phyloP scores from a whole-genome alignment of 2,797 vertebrate genomes.

The Poecilia gillii region DNA sequence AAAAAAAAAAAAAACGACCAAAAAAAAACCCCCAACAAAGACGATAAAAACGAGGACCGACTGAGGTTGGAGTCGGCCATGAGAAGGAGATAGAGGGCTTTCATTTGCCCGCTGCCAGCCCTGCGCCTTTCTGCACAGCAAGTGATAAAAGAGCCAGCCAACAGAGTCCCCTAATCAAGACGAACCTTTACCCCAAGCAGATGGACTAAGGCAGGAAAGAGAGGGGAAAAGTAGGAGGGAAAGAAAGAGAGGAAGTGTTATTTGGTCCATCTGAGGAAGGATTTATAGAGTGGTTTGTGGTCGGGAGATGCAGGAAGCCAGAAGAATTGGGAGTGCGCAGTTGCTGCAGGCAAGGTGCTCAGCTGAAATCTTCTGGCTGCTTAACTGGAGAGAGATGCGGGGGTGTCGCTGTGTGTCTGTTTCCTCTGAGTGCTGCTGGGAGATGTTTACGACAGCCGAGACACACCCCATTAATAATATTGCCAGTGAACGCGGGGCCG shows the following conservation, averaged over 20 bases:
- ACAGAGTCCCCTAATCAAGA: conserved; percentile 79
- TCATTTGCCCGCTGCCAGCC: conserved; percentile 78
- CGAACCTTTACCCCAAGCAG: conserved; percentile 75
- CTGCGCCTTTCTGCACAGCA: conserved; percentile 71
- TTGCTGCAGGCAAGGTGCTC: conserved; percentile 41
- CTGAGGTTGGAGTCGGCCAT: conserved; percentile 54
- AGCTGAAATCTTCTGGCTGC: conserved; percentile 53
- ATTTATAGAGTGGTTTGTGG: conserved; percentile 66
- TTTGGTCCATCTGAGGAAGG: conserved; percentile 48
- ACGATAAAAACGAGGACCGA: conserved; percentile 31
- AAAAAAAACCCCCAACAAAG: conserved; percentile 37
- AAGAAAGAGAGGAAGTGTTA: conserved; percentile 34
- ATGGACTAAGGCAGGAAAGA: conserved; percentile 47
- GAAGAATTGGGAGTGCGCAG: conserved; percentile 38
- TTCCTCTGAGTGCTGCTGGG: conserved; percentile 62
- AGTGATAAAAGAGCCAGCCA: conserved; percentile 78
- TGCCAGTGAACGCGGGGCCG: conserved; percentile 46
- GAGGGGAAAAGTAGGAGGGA: conserved; percentile 1
- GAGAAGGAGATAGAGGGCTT: conserved; percentile 73
- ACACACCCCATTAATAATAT: conserved; percentile 79
- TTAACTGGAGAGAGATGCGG: conserved; percentile 56
- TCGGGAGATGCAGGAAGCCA: conserved; percentile 52
- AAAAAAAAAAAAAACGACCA: conserved; percentile 30
- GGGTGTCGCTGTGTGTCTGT: conserved; percentile 37
- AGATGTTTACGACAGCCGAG: conserved; percentile 75